Evolutionary conservation across 2,113 vertebrate genomes (phyloP), one percentile per base, ranked within the genome.

Genomic region (Anser brachyrhynchus): DNA sequence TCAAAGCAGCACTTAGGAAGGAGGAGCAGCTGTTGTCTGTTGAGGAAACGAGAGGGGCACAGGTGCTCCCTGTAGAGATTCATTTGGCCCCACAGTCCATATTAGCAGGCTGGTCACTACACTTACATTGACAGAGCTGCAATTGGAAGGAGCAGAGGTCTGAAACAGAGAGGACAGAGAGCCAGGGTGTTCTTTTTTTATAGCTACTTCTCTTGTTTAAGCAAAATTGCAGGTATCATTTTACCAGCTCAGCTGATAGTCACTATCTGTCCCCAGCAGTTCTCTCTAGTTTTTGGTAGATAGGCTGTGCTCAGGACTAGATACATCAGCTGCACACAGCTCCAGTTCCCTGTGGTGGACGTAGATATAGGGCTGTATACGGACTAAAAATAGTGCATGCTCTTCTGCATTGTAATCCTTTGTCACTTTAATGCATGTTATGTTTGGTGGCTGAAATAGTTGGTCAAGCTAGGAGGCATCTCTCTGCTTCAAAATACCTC

Each of bases 201-300:
- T 66, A 62, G 46, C 46, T 81, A 58, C 41, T 83, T 18, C 37
- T 75, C 43, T 55, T 64, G 17, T 33, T 88, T 29, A 67, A 92
- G 64, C 25, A 59, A 46, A 88, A 44, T 57, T 74, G 31, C 13
- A 59, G 85, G 44, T 83, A 64, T 52, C n/a, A 51, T 74, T 91
- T 90, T 57, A 35, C 31, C 29, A 67, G 85, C 75, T 94, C 79
- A 59, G 75, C 76, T 95, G 92, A 88, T 71, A 74, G 78, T 57
- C 28, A 23, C 55, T 92, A 46, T 84, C 76, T 92, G 72, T 93
- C n/a, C 83, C 25, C 17, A 43, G 72, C 57, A 84, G 73, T 8
- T 84, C 78, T 52, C 57, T 54, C 19, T 14, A 85, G 58, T 33
- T 87, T 77, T 55, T 5, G 3, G 87, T 67, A 65, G 80, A 46